A percentile compares a stretch with the other conserved stretches of the same genome.
These are phyloP conservation scores for Pseudomyrmex dendroicus DNA, from an alignment of 1,140 invertebrate genomes.

Conservation along the genomic window DNA sequence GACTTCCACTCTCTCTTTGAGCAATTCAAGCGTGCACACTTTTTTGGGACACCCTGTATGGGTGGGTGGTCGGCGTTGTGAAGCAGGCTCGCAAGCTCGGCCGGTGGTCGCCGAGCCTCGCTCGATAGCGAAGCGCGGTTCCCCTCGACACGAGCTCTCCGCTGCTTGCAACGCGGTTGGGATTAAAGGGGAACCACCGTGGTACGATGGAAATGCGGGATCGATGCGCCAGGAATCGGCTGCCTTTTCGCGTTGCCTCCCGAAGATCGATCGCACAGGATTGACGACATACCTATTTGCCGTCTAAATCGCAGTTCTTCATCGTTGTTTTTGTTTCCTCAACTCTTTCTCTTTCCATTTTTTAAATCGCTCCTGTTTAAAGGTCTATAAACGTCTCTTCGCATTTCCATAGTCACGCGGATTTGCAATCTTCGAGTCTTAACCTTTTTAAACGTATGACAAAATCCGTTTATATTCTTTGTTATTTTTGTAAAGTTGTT, in stretches of 20 bases:
- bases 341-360: too few species aligned
- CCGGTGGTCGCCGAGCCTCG: conserved; percentile 78
- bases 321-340: neutral
- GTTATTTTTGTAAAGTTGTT: neutral
- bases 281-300: conserved; percentile 48
- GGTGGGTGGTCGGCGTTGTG: conserved; percentile 56
- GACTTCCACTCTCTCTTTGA: conserved; percentile 8
- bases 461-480: neutral
- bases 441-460: neutral
- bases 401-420: too few species aligned
- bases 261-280: conserved; percentile 64
- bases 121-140: conserved; percentile 83
- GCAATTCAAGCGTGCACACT: neutral
- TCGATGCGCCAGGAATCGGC: conserved; percentile 68
- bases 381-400: neutral
- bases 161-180: conserved; percentile 80
- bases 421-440: neutral
- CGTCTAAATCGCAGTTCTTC: conserved; percentile 21
- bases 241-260: conserved; percentile 61
- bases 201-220: conserved; percentile 69
- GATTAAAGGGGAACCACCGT: conserved; percentile 81
- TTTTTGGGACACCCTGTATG: conserved; percentile 45
- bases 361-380: neutral
- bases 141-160: conserved; percentile 81
- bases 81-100: conserved; percentile 73